Percentiles rank a stretch among this genome's conserved stretches.
Evolutionary conservation across 2,888 invertebrate genomes (phyloP).

Genomic region (Pyrochroa serraticornis): DNA sequence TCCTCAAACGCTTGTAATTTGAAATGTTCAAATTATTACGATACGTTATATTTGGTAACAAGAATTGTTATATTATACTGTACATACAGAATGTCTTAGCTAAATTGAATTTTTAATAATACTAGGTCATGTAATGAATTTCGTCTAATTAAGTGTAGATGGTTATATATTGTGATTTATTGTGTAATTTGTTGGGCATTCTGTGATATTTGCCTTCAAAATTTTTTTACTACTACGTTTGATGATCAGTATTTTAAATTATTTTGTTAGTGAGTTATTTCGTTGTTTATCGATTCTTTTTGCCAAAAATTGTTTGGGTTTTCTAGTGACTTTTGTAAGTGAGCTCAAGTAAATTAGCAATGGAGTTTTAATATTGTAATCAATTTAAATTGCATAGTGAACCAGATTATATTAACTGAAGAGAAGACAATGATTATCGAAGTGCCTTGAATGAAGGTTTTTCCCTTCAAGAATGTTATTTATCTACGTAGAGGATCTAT

Average conservation of each 20-base stretch:
- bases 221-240: conserved; percentile 15
- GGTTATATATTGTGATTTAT: conserved; percentile 28
- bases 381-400: conserved; percentile 16
- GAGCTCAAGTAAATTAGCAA: conserved; percentile 23
- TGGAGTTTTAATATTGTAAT: conserved; percentile 29
- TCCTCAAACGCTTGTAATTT: conserved; percentile 25
- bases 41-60: conserved; percentile 23
- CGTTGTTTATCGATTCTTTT: conserved; percentile 23
- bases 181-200: conserved; percentile 41
- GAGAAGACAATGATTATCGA: conserved; percentile 50
- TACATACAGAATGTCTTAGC: conserved; percentile 30
- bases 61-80: conserved; percentile 24
- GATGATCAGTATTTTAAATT: conserved; percentile 23
- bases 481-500: conserved; percentile 50
- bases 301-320: conserved; percentile 20
- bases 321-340: conserved; percentile 5
- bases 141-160: conserved; percentile 7
- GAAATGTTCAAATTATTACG: conserved; percentile 19
- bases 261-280: conserved; percentile 8
- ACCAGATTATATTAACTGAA: conserved; percentile 23
- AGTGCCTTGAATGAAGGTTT: conserved; percentile 49
- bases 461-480: conserved; percentile 48
- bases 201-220: conserved; percentile 41
- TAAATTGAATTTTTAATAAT: conserved; percentile 20
- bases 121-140: conserved; percentile 13